Evolutionary conservation across 2,113 vertebrate species (phyloP), one percentile per base, ranked within the genome.

Genomic region (Mus spicilegus): DNA sequence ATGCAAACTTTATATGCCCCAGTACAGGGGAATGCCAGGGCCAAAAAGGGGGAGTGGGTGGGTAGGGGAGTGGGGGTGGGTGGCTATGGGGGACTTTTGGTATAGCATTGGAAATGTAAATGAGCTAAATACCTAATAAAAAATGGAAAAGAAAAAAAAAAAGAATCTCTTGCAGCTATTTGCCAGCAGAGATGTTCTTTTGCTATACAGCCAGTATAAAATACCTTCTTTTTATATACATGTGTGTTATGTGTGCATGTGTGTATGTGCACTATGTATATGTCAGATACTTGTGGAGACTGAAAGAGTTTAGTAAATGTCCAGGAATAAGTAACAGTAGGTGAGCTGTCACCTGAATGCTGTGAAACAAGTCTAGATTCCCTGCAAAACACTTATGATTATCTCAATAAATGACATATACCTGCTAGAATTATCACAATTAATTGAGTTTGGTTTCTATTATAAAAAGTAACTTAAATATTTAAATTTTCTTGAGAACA

Each of bases 401-500:
- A n/a, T 1, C 20, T 67, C 58, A 87, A 3, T 42, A n/a, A 39
- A 30, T 89, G 13, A 51, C 72, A 54, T 81, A 30, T 33, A 17
- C 19, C 28, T 86, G 42, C 4, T 56, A 58, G 84, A 58, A 81
- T 65, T 86, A 81, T 86, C 65, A 82, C 8, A 90, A 89, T 89
- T 49, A 93, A 30, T 72, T 91, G 90, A 89, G 46, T 49, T 91
- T 24, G 7, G 87, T 69, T 85, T 93, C 46, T 28, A 90, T 19
- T 82, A 36, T 12, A 4, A 85, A 85, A 80, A 85, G 46, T 73
- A 78, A 65, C 46, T 95, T 91, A 17, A 75, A 49, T 46, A 69
- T n/a, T 81, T 92, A 8, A 85, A 5, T 93, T 89, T 85, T 89
- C 42, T 77, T 72, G 39, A 80, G 51, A 94, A 75, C 51, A 30